phyloP scores from a whole-genome alignment of 2,888 invertebrate genomes.

The Ametastegia equiseti region DNA sequence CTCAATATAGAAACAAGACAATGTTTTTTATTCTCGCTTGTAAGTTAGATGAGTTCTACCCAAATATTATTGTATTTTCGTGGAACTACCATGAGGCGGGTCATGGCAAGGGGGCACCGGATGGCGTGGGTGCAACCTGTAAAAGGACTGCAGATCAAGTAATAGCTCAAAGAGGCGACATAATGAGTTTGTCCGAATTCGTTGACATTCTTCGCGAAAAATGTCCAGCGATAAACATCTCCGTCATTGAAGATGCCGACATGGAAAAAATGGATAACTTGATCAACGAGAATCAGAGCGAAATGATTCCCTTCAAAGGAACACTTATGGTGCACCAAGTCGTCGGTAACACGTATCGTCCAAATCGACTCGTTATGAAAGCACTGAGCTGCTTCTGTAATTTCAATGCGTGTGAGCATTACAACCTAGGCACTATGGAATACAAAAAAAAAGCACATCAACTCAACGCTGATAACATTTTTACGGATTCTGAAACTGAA shows the following conservation, averaged over 20 bases:
- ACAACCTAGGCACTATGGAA: conserved; percentile 20
- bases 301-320: conserved; percentile 57
- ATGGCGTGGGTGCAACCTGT: conserved; percentile 66
- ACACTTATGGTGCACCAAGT: conserved; percentile 60
- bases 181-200: conserved; percentile 60
- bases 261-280: conserved; percentile 58
- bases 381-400: conserved; percentile 54
- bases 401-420: neutral
- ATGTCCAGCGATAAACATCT: conserved; percentile 55
- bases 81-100: conserved; percentile 66
- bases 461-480: conserved; percentile 1
- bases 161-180: conserved; percentile 64
- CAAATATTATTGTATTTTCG: conserved; percentile 57
- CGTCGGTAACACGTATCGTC: conserved; percentile 52
- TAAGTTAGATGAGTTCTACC: conserved; percentile 59
- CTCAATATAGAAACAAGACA: conserved; percentile 65
- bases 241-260: conserved; percentile 57
- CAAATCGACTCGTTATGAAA: conserved; percentile 58
- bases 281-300: conserved; percentile 54
- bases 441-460: conserved; percentile 19
- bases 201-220: conserved; percentile 54
- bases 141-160: conserved; percentile 67
- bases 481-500: conserved; percentile 34
- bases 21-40: conserved; percentile 65
- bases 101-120: conserved; percentile 67